Base-by-base conservation (phyloP, 2,113 vertebrate species). In the Psophia crepitans region DNA sequence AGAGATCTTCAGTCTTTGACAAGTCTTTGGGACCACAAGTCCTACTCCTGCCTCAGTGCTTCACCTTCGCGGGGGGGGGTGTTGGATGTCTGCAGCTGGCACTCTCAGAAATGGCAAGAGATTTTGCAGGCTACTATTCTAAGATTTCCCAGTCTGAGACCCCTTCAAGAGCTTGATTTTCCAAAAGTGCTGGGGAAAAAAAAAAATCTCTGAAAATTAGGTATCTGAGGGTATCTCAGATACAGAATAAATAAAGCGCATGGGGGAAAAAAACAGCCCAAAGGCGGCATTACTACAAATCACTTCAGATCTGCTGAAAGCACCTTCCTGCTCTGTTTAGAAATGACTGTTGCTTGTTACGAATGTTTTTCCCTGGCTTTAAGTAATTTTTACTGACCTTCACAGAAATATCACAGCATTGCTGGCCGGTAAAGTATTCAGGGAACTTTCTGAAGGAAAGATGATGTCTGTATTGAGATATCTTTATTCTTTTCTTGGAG, bases 331-430 rank as follows among this genome's bases (percentile, higher is more conserved):
- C 48, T 89, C 77, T 64, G 86, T 90, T 79, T 56, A 53, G 32
- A 73, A 91, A n/a, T 49, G 61, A 57, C 33, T 89, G 27, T 44
- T 82, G 10, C 39, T 58, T 41, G 48, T 60, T 89, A 51, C 1
- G 6, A 68, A 66, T 82, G 20, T 14, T 94, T 82, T 87, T 56
- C 33, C n/a, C 83, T 65, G 54, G 23, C 63, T 92, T 92, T 69
- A 65, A 82, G 65, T 37, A 78, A 64, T 37, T 82, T 87, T 92
- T 91, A 89, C 80, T 87, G 91, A 93, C 95, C 84, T 95, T 87
- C 89, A 92, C 43, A 73, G 76, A 94, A 89, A 60, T 89, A 76
- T 87, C 79, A n/a, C 39, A 61, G 61, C 61, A 49, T 12, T 73
- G 41, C 78, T 76, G 70, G 57, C 35, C 65, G 54, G 74, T 89